Conservation (phyloP, 2,797 vertebrate species). For the Melanotaenia trifasciata region DNA sequence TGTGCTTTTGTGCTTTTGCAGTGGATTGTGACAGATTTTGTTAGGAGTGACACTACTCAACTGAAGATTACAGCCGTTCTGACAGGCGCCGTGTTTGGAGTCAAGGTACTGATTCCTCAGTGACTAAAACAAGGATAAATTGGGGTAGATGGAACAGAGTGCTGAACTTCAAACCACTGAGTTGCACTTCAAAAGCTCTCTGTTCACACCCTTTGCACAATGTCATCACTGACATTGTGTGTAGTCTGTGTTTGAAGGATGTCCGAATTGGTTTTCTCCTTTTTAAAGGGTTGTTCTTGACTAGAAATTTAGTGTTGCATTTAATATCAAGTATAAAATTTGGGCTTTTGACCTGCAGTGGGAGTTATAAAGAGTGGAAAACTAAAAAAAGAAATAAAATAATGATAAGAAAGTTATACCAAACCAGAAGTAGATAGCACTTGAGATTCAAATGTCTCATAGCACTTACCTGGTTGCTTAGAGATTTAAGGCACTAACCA, state of each 20-base stretch:
- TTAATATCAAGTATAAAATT: constrained; percentile 27
- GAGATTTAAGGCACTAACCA: background rate
- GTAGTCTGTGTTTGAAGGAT: constrained; percentile 61
- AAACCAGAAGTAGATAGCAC: background rate
- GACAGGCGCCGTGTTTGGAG: constrained; percentile 64
- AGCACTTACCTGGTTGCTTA: background rate
- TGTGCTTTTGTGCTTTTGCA: constrained; percentile 46
- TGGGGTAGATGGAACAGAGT: constrained; percentile 56
- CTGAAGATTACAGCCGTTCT: constrained; percentile 59
- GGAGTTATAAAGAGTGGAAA: constrained; percentile 13
- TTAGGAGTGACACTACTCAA: constrained; percentile 68
- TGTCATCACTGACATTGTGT: constrained; percentile 62
- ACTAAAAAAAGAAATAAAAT: background rate
- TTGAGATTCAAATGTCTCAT: constrained; percentile 17
- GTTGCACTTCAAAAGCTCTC: constrained; percentile 67
- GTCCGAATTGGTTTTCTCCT: constrained; percentile 44
- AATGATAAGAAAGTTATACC: constrained; percentile 5
- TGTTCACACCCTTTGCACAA: constrained; percentile 56
- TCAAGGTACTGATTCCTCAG: constrained; percentile 58
- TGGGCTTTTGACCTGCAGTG: constrained; percentile 20
- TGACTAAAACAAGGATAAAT: constrained; percentile 67
- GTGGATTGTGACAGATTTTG: constrained; percentile 58
- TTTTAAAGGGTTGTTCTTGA: constrained; percentile 45
- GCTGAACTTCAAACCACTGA: constrained; percentile 62
- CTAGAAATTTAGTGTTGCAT: constrained; percentile 33